Evolutionary conservation across 2,888 invertebrate species (phyloP), one percentile per base, ranked within the genome.

Genomic region (Tachina fera): DNA sequence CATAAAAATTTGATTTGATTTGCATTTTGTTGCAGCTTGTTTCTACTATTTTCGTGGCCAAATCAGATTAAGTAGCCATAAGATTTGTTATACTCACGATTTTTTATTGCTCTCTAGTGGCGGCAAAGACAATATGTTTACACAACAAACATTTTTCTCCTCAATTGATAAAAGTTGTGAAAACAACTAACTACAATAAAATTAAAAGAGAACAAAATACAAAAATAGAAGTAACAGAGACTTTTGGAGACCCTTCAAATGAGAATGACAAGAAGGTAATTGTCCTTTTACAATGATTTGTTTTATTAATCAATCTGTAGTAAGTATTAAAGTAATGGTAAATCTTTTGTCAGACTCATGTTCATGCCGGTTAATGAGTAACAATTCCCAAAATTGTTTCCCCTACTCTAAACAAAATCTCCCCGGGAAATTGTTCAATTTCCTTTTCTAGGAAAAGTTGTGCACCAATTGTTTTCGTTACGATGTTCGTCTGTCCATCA

Each of bases 51-150:
- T n/a, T 51, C n/a, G 16, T 22, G 16, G 3, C n/a, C 58, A 72
- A 74, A 85, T 81, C 84, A 63, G 74, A 85, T 84, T 81, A 72
- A 51, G 31, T 31, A 14, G 51, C 31, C 31, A 51, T 51, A 60
- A 80, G 72, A 85, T 85, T 85, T 85, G 74, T 68, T 58, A 51
- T 74, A 63, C 74, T 74, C 84, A 81, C 81, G 81, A 81, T 74
- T 85, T 76, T 77, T 76, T 80, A 80, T 71, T 53, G 84, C 58
- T 84, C 79, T 75, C 71, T 71, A 61, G 78, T 63, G 84, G 79
- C 84, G 84, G 84, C 79, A 80, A 75, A 78, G 39, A 76, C 58
- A 84, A 84, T 60, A 74, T 70, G 75, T 83, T 45, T 74, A 31
- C 67, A 70, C 61, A 72, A 68, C 47, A 83, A 74, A n/a, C 47